phyloP scores from a whole-genome alignment of 2,888 invertebrate species.

The Eustalomyia histrio region DNA sequence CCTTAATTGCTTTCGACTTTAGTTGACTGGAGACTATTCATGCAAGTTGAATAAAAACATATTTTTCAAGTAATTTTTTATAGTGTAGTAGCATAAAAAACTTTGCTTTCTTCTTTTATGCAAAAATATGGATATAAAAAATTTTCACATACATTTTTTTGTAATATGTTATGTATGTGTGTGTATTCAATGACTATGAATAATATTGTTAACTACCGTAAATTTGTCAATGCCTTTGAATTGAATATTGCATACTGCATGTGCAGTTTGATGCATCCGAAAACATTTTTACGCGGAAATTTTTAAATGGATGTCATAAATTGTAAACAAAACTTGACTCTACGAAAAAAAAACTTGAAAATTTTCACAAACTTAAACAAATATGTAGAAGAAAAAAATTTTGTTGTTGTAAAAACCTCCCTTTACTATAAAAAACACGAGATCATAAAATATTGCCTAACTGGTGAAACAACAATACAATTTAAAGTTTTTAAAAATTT shows the following conservation, averaged over 20 bases:
- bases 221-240: conserved; percentile 58
- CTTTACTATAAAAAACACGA: conserved; percentile 22
- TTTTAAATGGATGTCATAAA: conserved; percentile 62
- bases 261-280: conserved; percentile 62
- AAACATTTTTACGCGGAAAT: conserved; percentile 61
- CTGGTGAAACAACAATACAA: conserved; percentile 31
- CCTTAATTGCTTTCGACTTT: no score
- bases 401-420: not conserved
- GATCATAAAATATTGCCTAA: conserved; percentile 46
- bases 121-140: no score
- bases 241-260: conserved; percentile 47
- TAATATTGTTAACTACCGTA: conserved; percentile 51
- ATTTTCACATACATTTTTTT: no score
- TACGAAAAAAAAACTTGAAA: conserved; percentile 9
- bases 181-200: conserved; percentile 13
- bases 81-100: no score
- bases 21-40: no score
- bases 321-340: conserved; percentile 40
- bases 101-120: no score
- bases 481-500: conserved; percentile 26
- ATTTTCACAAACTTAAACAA: conserved; percentile 34
- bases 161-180: no score
- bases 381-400: conserved; percentile 2
- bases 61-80: no score
- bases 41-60: no score